A percentile compares a stretch with the other conserved stretches of the same genome.
Conservation (phyloP, 2,888 invertebrate species). For the Cheilosia soror region DNA sequence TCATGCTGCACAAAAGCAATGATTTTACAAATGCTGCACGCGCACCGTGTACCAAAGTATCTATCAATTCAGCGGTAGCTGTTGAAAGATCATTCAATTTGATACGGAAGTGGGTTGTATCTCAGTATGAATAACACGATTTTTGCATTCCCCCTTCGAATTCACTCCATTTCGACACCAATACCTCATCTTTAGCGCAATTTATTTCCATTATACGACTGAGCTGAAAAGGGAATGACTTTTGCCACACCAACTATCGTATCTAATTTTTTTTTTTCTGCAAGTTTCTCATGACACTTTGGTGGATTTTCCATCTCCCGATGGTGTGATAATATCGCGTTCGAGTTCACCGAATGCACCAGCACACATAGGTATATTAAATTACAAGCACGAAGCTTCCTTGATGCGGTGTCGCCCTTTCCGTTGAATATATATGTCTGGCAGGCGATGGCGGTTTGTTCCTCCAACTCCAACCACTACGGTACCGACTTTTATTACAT, state of each 20-base stretch:
- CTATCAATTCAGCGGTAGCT: background rate
- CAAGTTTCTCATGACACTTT: constrained; percentile 18
- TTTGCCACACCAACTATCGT: background rate
- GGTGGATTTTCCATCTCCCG: constrained; percentile 5
- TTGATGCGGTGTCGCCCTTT: constrained; percentile 51
- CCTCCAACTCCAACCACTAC: background rate
- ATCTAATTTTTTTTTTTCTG: background rate
- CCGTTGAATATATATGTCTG: background rate
- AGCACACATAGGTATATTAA: background rate
- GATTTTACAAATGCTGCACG: constrained; percentile 25
- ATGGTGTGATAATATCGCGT: constrained; percentile 35
- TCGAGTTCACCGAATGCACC: constrained; percentile 21
- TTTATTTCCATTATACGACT: background rate
- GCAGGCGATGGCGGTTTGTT: background rate
- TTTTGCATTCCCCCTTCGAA: background rate
- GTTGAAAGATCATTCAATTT: constrained; percentile 48
- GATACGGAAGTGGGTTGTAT: constrained; percentile 25
- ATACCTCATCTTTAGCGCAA: constrained; percentile 8
- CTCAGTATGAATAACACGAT: constrained; percentile 1
- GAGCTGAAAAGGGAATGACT: background rate
- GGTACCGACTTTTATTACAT: constrained; percentile 52
- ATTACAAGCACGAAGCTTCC: constrained; percentile 45
- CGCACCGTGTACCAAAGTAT: background rate
- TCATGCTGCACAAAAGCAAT: constrained; percentile 35
- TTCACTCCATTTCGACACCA: background rate